These are phyloP conservation scores for Taenioides sp. DNA, from an alignment of 2,797 vertebrate genomes.

Conservation along the genomic window DNA sequence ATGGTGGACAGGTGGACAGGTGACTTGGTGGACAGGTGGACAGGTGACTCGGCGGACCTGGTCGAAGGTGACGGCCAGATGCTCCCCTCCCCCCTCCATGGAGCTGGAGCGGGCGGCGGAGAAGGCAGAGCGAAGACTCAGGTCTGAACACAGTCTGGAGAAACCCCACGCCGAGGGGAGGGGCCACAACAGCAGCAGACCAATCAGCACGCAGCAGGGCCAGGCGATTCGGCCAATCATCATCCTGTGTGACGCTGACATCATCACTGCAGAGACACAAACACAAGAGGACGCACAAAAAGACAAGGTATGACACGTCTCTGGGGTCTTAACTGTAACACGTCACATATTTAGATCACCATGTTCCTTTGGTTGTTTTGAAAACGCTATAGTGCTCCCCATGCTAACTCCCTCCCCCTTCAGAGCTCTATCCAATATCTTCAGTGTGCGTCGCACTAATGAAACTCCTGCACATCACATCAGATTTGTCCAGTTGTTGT, in stretches of 20 bases:
- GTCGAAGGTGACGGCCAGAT: slow-evolving; percentile 9
- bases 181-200: slow-evolving; percentile 3
- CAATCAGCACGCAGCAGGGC: slow-evolving; percentile 5
- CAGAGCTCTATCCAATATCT: too few species aligned
- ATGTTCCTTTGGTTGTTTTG: too few species aligned
- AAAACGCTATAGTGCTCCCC: too few species aligned
- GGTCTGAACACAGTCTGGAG: slow-evolving; percentile 2
- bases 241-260: background rate
- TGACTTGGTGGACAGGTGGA: too few species aligned
- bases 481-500: too few species aligned
- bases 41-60: background rate
- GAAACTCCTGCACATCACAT: too few species aligned
- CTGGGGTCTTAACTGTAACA: too few species aligned
- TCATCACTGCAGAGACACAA: background rate
- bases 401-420: too few species aligned
- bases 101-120: slow-evolving; percentile 4
- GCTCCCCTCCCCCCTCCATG: slow-evolving; percentile 5
- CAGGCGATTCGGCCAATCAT: background rate
- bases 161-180: background rate
- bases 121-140: background rate
- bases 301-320: too few species aligned
- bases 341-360: too few species aligned
- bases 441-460: too few species aligned
- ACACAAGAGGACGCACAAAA: background rate
- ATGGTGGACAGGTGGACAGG: too few species aligned